Percentiles rank a stretch among this genome's conserved stretches.
These are phyloP conservation scores for Etheostoma perlongum DNA, from an alignment of 2,797 vertebrate genomes.

Conservation along the genomic window DNA sequence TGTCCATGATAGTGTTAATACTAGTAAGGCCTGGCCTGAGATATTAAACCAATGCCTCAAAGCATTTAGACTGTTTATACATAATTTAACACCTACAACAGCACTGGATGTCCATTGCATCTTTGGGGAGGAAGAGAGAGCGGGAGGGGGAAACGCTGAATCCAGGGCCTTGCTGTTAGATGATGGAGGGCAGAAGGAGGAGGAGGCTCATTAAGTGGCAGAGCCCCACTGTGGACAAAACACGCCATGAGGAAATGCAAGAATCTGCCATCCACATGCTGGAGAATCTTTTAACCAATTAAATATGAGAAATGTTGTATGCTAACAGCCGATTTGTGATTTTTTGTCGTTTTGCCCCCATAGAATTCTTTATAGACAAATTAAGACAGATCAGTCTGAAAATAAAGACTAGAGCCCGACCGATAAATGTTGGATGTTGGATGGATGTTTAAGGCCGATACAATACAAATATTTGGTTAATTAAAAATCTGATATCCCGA, in stretches of 20 bases:
- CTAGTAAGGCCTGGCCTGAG: slow-evolving; percentile 70
- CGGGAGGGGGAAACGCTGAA: slow-evolving; percentile 82
- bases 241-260: slow-evolving; percentile 71
- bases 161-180: slow-evolving; percentile 77
- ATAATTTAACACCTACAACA: slow-evolving; percentile 87
- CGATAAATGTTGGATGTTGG: too few species aligned
- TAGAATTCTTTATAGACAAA: slow-evolving; percentile 74
- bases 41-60: slow-evolving; percentile 89
- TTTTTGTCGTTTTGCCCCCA: slow-evolving; percentile 76
- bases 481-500: too few species aligned
- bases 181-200: slow-evolving; percentile 80
- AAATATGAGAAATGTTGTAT: slow-evolving; percentile 83
- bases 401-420: slow-evolving; percentile 26
- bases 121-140: slow-evolving; percentile 80
- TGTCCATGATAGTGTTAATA: slow-evolving; percentile 74
- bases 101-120: slow-evolving; percentile 77
- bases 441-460: too few species aligned
- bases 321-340: slow-evolving; percentile 80
- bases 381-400: slow-evolving; percentile 68
- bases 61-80: slow-evolving; percentile 85
- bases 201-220: slow-evolving; percentile 85
- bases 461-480: too few species aligned
- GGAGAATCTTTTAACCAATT: slow-evolving; percentile 78
- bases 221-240: slow-evolving; percentile 77
- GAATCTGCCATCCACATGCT: slow-evolving; percentile 68